phyloP scores from a whole-genome alignment of 2,888 invertebrate genomes.

The Scaptomyza tumidula region DNA sequence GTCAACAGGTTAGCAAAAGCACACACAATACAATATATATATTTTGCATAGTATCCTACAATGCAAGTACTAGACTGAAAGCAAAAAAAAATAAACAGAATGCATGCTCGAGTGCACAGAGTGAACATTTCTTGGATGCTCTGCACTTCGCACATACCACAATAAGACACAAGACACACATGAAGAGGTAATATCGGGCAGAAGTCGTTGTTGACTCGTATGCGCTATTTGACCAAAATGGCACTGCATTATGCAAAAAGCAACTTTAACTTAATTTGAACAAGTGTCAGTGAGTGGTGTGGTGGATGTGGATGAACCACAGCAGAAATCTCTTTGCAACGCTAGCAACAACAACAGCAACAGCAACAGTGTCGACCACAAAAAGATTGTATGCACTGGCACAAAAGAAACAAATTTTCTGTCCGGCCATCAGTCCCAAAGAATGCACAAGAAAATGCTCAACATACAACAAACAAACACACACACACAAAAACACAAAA shows the following conservation, averaged over 20 bases:
- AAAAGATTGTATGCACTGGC: constrained; percentile 53
- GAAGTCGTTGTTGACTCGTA: neutral
- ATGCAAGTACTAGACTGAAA: constrained; percentile 56
- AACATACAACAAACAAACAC: constrained; percentile 35
- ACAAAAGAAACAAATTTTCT: constrained; percentile 70
- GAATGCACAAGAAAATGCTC: constrained; percentile 70
- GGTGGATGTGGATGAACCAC: neutral
- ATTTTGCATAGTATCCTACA: constrained; percentile 27
- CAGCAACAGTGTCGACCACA: constrained; percentile 31
- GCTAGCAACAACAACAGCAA: constrained; percentile 6
- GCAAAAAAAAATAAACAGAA: constrained; percentile 41
- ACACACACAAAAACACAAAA: neutral
- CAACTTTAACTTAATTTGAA: constrained; percentile 71
- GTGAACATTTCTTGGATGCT: constrained; percentile 54
- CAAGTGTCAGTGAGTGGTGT: constrained; percentile 49
- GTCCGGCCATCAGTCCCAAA: constrained; percentile 39
- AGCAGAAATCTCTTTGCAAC: constrained; percentile 11
- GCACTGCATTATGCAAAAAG: constrained; percentile 60
- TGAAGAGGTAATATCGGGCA: constrained; percentile 36
- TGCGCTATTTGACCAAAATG: constrained; percentile 63
- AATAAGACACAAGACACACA: constrained; percentile 36
- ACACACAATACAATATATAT: constrained; percentile 21
- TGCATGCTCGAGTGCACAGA: constrained; percentile 46
- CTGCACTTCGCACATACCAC: constrained; percentile 50
- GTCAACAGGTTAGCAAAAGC: constrained; percentile 49